Base-by-base conservation (phyloP, 2,113 vertebrate species). In the Erpornis zantholeuca region DNA sequence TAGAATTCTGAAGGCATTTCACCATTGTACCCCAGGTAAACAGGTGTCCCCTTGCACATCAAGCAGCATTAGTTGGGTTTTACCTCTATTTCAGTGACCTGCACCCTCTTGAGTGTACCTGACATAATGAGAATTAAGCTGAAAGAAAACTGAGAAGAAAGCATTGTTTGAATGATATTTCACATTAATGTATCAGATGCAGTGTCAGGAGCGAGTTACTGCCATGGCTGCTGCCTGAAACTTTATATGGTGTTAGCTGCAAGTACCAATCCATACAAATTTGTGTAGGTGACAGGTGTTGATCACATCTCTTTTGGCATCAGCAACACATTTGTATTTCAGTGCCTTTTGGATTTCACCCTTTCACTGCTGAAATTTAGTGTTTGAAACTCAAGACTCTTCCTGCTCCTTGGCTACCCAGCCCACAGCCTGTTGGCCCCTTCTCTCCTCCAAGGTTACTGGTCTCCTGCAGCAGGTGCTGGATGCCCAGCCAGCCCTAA, bases 401-500 rank as follows among this genome's bases (percentile, higher is more conserved):
- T 82, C 25, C 53, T 3, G 36, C 4, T 19, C 19, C 3, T 8
- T 49, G 65, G 13, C n/a, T 70, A 11, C 10, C 7, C 20, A 59
- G 28, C 28, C 56, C 38, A 33, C 0, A 4, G 1, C 19, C 13
- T 2, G 0, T 11, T 0, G 1, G 27, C 3, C 11, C 19, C 4
- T 24, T 63, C 44, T 14, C 57, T 79, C 10, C 0, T 57, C 52
- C 25, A 0, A 68, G 21, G 11, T 29, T 50, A 10, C 29, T 24
- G 19, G 6, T 40, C 50, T 81, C 53, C 29, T 53, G 23, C 1
- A 2, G n/a, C 0, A 0, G 1, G 16, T 1, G 4, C 8, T 60
- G 35, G n/a, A 15, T 40, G 36, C 9, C 9, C 50, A 17, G 24
- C 45, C 10, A 25, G 23, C 28, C 29, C 44, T 40, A 18, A 64